phyloP scores from a whole-genome alignment of 2,888 invertebrate genomes.

The Miltochrista miniata region DNA sequence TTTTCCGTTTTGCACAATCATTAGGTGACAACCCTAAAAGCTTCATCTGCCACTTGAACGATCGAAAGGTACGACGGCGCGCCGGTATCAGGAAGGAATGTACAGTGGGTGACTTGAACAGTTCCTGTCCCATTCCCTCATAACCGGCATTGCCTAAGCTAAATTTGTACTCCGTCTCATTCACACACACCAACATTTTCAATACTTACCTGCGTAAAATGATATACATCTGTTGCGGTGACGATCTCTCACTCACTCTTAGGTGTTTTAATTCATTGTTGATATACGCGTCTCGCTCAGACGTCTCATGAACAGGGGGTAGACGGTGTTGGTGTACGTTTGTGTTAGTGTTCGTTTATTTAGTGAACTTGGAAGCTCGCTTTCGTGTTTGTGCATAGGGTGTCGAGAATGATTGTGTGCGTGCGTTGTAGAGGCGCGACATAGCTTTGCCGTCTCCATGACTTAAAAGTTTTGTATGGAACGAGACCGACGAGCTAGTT shows the following conservation, averaged over 20 bases:
- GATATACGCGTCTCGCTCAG: constrained; percentile 75
- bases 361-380: constrained; percentile 83
- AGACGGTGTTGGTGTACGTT: constrained; percentile 75
- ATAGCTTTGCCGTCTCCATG: constrained; percentile 84
- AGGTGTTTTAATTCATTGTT: constrained; percentile 70
- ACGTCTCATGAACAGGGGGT: constrained; percentile 79
- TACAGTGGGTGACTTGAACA: constrained; percentile 82
- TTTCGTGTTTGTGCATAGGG: constrained; percentile 81
- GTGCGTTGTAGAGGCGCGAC: constrained; percentile 82
- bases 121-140: constrained; percentile 73
- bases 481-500: constrained; percentile 76
- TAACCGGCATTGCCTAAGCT: constrained; percentile 77
- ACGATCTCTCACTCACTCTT: constrained; percentile 62
- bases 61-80: constrained; percentile 82
- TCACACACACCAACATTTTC: constrained; percentile 79
- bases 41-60: constrained; percentile 84
- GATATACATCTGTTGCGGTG: constrained; percentile 82
- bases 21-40: constrained; percentile 77
- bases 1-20: constrained; percentile 39
- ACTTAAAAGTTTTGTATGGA: constrained; percentile 82
- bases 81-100: constrained; percentile 84
- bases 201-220: constrained; percentile 83
- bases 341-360: constrained; percentile 83
- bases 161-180: constrained; percentile 74
- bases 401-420: constrained; percentile 71